These are phyloP conservation scores for Syritta pipiens DNA, from an alignment of 2,888 invertebrate species.

Conservation along the genomic window DNA sequence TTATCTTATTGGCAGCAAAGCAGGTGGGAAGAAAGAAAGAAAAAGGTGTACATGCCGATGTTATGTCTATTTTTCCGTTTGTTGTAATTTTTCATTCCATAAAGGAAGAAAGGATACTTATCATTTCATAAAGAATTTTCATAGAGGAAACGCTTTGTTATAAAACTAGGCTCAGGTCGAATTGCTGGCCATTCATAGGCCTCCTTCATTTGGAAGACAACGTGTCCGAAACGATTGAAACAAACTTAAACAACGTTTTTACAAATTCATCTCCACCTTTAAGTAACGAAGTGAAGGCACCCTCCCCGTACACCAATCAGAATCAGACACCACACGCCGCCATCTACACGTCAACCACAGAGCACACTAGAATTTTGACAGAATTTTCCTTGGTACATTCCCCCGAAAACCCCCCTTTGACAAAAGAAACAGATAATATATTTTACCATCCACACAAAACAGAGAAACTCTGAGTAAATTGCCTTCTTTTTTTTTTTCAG, in stretches of 20 bases:
- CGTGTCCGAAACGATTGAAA: no score
- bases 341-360: neutral
- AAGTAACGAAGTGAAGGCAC: neutral
- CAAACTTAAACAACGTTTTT: neutral
- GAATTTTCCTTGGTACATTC: slow-evolving; percentile 25
- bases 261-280: neutral
- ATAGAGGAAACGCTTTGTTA: no score
- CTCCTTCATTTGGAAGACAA: no score
- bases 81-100: no score
- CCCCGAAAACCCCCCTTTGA: neutral
- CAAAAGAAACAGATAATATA: slow-evolving; percentile 17
- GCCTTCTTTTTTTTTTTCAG: slow-evolving; percentile 36
- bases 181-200: no score
- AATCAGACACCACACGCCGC: neutral
- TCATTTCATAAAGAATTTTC: no score
- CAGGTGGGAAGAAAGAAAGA: no score
- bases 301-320: neutral
- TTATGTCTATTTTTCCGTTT: no score
- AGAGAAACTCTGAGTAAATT: slow-evolving; percentile 30
- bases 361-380: slow-evolving; percentile 16
- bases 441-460: slow-evolving; percentile 48
- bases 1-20: no score
- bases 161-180: no score
- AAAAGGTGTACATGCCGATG: no score
- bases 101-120: no score